Evolutionary conservation across 92 coral and sea anemone genomes (phyloP).

Genomic region (Hydrozoanthus gracilis): DNA sequence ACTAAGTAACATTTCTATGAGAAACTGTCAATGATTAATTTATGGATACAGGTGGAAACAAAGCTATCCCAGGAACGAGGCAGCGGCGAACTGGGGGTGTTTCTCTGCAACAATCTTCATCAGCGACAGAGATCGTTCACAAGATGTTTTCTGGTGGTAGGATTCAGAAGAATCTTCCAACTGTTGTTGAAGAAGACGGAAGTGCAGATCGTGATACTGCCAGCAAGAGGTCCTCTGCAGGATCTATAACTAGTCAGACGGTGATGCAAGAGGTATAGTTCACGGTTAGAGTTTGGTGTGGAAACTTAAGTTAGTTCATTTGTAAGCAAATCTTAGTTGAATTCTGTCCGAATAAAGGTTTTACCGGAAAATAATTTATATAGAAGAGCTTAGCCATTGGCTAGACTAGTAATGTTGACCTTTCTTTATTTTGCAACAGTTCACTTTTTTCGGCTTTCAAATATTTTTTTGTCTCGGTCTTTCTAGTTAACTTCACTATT

Average conservation of each 20-base stretch:
- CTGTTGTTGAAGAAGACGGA: conserved; percentile 93
- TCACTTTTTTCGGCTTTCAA: no score
- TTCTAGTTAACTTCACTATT: no score
- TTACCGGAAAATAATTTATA: no score
- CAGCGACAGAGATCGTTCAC: conserved; percentile 75
- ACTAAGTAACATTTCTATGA: neutral
- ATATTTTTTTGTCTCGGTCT: no score
- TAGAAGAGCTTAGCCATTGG: no score
- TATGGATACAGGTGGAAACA: conserved; percentile 44
- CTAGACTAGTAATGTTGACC: no score
- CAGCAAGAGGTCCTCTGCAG: conserved; percentile 67
- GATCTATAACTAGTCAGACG: conserved; percentile 63
- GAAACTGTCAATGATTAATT: neutral
- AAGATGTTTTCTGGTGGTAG: conserved; percentile 97
- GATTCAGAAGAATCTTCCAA: conserved; percentile 85
- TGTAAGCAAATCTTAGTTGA: no score
- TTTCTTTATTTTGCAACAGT: no score
- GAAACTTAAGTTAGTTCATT: no score
- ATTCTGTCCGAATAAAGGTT: no score
- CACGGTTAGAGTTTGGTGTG: no score
- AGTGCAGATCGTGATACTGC: conserved; percentile 66
- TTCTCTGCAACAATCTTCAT: conserved; percentile 52
- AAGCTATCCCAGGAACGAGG: conserved; percentile 53
- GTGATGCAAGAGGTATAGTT: conserved; percentile 56
- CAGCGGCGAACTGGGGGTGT: conserved; percentile 88